A percentile compares a stretch with the other conserved stretches of the same genome.
phyloP scores from a whole-genome alignment of 2,797 vertebrate genomes.

The Sebastes flavidus region DNA sequence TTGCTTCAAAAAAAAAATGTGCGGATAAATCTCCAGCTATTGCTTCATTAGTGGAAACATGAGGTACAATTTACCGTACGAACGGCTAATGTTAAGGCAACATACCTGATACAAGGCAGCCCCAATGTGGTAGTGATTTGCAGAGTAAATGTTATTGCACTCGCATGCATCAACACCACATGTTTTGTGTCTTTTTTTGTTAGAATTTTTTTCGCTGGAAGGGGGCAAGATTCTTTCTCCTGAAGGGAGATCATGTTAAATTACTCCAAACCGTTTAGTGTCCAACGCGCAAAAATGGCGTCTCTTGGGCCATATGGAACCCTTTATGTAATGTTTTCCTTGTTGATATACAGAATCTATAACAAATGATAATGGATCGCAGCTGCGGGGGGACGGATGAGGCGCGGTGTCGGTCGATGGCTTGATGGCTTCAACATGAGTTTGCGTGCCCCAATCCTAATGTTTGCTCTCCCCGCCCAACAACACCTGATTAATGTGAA shows the following conservation, averaged over 20 bases:
- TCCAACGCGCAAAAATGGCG: conserved; percentile 88
- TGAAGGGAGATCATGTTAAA: conserved; percentile 88
- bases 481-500: conserved; percentile 60
- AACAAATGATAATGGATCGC: conserved; percentile 94
- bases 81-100: conserved; percentile 49
- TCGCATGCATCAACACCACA: conserved; percentile 72
- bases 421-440: conserved; percentile 83
- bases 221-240: conserved; percentile 81
- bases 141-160: conserved; percentile 84
- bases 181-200: conserved; percentile 67
- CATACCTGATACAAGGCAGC: conserved; percentile 72
- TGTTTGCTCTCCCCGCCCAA: conserved; percentile 20
- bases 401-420: conserved; percentile 84
- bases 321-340: conserved; percentile 89
- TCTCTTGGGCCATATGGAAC: conserved; percentile 91
- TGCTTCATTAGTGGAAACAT: conserved; percentile 37
- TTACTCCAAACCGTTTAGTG: conserved; percentile 92
- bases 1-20: neutral
- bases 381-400: conserved; percentile 85
- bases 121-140: conserved; percentile 89
- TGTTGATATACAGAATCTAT: conserved; percentile 92
- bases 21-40: neutral
- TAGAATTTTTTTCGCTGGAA: conserved; percentile 43
- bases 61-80: conserved; percentile 45
- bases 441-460: conserved; percentile 31